Evolutionary conservation across 2,113 vertebrate genomes (phyloP).

Genomic region (Cyprinodon tularosa): DNA sequence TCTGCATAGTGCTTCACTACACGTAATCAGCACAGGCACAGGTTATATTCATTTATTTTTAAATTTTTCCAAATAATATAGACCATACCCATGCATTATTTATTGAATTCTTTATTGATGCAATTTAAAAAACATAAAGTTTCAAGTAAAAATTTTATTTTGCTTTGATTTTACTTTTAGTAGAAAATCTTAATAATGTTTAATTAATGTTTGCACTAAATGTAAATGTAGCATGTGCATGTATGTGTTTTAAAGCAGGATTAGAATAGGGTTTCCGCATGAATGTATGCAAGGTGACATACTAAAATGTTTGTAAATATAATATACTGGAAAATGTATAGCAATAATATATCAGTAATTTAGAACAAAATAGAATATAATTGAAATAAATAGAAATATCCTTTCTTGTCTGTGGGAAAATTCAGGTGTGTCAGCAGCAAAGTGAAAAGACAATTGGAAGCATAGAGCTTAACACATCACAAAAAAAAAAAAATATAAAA

Average conservation of each 20-base stretch:
- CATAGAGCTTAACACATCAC: background rate
- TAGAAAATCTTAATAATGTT: conserved; percentile 36
- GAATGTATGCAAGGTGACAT: background rate
- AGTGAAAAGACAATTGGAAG: too few relatives aligned
- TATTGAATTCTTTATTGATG: background rate
- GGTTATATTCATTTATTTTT: background rate
- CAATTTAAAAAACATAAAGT: background rate
- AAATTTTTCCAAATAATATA: background rate
- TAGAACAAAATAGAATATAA: background rate
- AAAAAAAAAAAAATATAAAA: background rate
- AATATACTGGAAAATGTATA: background rate
- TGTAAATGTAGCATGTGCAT: conserved; percentile 3
- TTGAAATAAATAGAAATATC: too few relatives aligned
- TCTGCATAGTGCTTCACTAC: background rate
- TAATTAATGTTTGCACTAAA: conserved; percentile 19
- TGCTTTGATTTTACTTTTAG: background rate
- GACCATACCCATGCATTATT: background rate
- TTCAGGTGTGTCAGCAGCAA: too few relatives aligned
- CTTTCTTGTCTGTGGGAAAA: too few relatives aligned
- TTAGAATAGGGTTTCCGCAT: background rate
- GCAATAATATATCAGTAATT: background rate
- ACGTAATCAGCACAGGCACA: background rate
- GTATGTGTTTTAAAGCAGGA: background rate
- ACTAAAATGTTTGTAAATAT: conserved; percentile 4
- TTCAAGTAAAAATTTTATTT: background rate